phyloP scores from a whole-genome alignment of 2,113 vertebrate genomes.

The Odontesthes bonariensis region DNA sequence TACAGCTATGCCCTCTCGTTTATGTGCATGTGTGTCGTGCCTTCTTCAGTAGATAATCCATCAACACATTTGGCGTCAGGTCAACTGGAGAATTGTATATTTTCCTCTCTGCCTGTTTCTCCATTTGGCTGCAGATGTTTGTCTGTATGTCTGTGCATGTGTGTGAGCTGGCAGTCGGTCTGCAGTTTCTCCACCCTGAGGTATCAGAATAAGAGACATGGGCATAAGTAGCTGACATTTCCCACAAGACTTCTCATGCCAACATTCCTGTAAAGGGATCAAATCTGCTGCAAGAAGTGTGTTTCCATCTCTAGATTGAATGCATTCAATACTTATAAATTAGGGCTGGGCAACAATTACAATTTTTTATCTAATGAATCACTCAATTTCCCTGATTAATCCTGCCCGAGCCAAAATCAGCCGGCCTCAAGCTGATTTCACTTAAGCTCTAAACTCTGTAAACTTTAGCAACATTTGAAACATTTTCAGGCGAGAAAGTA shows the following conservation, averaged over 20 bases:
- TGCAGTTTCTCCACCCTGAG: conserved; percentile 26
- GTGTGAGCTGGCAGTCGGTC: conserved; percentile 15
- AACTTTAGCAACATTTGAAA: no score
- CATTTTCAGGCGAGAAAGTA: no score
- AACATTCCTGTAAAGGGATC: conserved; percentile 51
- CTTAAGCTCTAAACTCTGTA: no score
- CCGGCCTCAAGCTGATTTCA: no score
- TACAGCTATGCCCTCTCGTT: conserved; percentile 4
- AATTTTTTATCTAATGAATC: no score
- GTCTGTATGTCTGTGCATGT: conserved; percentile 15
- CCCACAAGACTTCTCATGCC: conserved; percentile 26
- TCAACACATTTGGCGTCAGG: conserved; percentile 46
- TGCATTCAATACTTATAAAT: not conserved
- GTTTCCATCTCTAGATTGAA: not conserved
- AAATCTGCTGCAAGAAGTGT: conserved; percentile 17
- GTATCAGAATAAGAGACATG: conserved; percentile 45
- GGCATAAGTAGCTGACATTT: conserved; percentile 45
- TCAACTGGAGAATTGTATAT: conserved; percentile 22
- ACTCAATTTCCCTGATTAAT: no score
- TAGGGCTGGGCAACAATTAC: no score
- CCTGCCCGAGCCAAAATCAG: no score
- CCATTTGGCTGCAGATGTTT: not conserved
- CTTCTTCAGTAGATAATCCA: conserved; percentile 24
- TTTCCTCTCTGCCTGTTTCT: not conserved
- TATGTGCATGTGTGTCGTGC: conserved; percentile 20